Evolutionary conservation across 2,888 invertebrate species (phyloP).

Genomic region (Sphaerophoria taeniata): DNA sequence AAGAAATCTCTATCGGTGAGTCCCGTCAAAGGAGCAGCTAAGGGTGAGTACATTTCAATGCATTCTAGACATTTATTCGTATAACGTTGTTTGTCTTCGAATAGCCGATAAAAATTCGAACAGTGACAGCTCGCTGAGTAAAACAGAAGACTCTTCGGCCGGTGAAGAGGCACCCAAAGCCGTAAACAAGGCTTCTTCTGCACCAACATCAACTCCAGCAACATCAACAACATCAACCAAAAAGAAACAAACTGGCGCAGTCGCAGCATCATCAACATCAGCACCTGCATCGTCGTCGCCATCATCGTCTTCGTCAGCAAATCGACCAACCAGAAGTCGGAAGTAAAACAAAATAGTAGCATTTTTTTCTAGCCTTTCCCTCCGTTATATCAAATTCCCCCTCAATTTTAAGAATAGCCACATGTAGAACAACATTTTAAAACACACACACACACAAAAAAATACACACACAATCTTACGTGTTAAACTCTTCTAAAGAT

Average conservation of each 20-base stretch:
- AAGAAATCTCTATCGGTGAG: constrained; percentile 66
- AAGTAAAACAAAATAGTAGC: constrained; percentile 75
- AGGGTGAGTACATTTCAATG: constrained; percentile 68
- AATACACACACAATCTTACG: constrained; percentile 39
- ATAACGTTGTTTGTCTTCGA: neutral
- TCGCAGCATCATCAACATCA: constrained; percentile 16
- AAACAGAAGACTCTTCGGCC: constrained; percentile 39
- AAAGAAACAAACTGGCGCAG: constrained; percentile 52
- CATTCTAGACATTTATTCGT: neutral
- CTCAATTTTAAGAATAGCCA: constrained; percentile 44
- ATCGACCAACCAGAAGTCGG: constrained; percentile 76
- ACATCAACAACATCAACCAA: constrained; percentile 67
- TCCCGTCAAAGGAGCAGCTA: constrained; percentile 58
- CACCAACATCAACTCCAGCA: constrained; percentile 64
- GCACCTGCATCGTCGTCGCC: constrained; percentile 20
- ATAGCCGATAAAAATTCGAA: constrained; percentile 44
- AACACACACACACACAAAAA: too few relatives aligned
- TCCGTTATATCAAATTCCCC: constrained; percentile 49
- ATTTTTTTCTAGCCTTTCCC: constrained; percentile 65
- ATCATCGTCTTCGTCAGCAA: constrained; percentile 60
- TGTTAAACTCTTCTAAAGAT: constrained; percentile 39
- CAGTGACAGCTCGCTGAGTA: constrained; percentile 33
- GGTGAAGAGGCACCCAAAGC: constrained; percentile 39
- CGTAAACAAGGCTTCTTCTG: constrained; percentile 60
- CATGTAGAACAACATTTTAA: constrained; percentile 46